Conservation (phyloP, 1,140 invertebrate genomes). For the Lepidurus arcticus region DNA sequence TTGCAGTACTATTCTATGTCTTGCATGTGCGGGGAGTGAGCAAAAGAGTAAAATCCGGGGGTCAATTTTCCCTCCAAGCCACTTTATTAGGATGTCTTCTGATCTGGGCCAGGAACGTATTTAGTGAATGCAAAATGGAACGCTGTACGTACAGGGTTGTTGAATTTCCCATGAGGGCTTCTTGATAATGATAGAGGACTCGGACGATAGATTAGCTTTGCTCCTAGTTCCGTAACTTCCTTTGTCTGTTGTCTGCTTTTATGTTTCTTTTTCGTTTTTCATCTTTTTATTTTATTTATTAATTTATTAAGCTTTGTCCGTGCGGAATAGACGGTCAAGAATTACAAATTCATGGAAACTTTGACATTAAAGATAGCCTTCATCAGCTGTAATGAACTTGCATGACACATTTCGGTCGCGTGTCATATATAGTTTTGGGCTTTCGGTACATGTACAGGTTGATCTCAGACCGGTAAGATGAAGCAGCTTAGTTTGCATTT, state of each 20-base stretch:
- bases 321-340: too few species aligned
- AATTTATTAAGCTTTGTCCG: background rate
- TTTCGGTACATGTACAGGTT: background rate
- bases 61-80: background rate
- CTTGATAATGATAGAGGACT: constrained; percentile 7
- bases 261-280: background rate
- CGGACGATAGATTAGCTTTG: constrained; percentile 9
- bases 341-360: too few species aligned
- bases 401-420: background rate
- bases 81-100: background rate
- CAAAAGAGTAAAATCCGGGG: background rate
- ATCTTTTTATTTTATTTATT: background rate
- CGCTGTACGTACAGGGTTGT: background rate
- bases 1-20: background rate
- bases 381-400: background rate
- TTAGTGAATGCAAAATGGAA: background rate
- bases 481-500: too few species aligned
- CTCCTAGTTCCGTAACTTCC: background rate
- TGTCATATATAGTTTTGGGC: background rate
- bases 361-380: background rate
- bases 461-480: too few species aligned
- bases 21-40: background rate
- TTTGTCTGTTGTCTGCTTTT: background rate
- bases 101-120: background rate
- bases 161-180: background rate